Evolutionary conservation across 2,113 vertebrate species (phyloP), one percentile per base, ranked within the genome.

Genomic region (Actinemys pallida): DNA sequence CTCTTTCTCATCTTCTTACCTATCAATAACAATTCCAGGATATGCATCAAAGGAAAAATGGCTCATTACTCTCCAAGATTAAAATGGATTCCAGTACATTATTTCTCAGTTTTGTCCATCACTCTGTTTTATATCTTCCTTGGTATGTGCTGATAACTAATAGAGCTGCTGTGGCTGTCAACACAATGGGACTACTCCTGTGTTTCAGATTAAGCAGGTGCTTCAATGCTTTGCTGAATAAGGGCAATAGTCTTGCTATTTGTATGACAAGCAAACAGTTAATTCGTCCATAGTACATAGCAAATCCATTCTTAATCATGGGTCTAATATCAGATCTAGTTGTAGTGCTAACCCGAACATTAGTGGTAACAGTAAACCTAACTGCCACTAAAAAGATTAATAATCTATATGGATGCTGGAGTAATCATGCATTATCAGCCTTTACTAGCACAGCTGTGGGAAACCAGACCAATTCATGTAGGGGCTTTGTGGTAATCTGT

Each of bases 61-160:
- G 69, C n/a, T 75, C 19, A 75, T 95, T 59, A 59, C 20, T 86
- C 59, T 87, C n/a, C 50, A 89, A 89, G 59, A 82, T 6, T 87
- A 84, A 80, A 87, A 75, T 2, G 86, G 42, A 5, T 31, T 89
- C 19, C 47, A 83, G 27, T 29, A 84, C 5, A n/a, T 83, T 90
- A 87, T 92, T 95, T 95, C 31, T 90, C 19, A 42, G 0, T 92
- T 94, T 96, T 92, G 84, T 52, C 54, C 47, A 92, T 82, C 52
- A 65, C 65, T n/a, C 84, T 85, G 17, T 72, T 90, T 87, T 75
- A 42, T n/a, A 57, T 81, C 35, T 65, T 29, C n/a, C 31, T 94
- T 90, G n/a, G 17, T 42, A 87, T 42, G 39, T 75, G 39, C n/a
- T 75, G 69, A 16, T 53, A 96, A 65, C 84, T 93, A 89, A 76